These are phyloP conservation scores for Psittacula echo DNA, from an alignment of 2,797 vertebrate species.

Conservation along the genomic window DNA sequence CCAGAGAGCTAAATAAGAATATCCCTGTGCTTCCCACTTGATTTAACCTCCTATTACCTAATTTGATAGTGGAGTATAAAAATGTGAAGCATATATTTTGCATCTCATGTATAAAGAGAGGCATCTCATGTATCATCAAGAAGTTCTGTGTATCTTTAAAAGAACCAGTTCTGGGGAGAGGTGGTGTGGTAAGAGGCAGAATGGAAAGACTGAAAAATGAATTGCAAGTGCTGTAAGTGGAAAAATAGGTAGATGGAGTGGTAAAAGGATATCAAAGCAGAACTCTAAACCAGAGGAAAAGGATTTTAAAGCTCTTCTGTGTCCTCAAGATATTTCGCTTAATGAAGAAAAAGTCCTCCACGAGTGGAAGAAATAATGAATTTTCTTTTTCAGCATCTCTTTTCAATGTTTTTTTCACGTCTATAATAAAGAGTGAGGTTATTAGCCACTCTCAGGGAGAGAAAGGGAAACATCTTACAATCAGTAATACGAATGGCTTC, in stretches of 20 bases:
- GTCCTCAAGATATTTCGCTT: neutral
- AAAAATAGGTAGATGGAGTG: neutral
- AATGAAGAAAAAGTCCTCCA: constrained; percentile 37
- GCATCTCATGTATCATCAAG: neutral
- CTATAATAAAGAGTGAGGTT: constrained; percentile 39
- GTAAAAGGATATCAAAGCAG: neutral
- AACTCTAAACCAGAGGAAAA: constrained; percentile 9
- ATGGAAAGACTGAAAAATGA: neutral
- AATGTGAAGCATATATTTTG: neutral
- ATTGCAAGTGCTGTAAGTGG: neutral
- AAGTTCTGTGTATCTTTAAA: neutral
- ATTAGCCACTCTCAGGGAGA: constrained; percentile 11
- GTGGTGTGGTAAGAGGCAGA: neutral
- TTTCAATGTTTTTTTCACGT: constrained; percentile 14
- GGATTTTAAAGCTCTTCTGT: constrained; percentile 47
- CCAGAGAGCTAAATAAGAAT: neutral
- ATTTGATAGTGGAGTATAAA: neutral
- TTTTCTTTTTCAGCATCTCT: constrained; percentile 53
- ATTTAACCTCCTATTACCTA: neutral
- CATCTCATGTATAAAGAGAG: neutral
- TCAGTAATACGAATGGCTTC: neutral
- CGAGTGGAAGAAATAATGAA: constrained; percentile 45
- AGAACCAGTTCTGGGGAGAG: neutral
- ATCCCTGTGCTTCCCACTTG: neutral
- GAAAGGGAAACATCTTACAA: neutral